Evolutionary conservation across 2,113 vertebrate species (phyloP), one percentile per base, ranked within the genome.

Genomic region (Erpornis zantholeuca): DNA sequence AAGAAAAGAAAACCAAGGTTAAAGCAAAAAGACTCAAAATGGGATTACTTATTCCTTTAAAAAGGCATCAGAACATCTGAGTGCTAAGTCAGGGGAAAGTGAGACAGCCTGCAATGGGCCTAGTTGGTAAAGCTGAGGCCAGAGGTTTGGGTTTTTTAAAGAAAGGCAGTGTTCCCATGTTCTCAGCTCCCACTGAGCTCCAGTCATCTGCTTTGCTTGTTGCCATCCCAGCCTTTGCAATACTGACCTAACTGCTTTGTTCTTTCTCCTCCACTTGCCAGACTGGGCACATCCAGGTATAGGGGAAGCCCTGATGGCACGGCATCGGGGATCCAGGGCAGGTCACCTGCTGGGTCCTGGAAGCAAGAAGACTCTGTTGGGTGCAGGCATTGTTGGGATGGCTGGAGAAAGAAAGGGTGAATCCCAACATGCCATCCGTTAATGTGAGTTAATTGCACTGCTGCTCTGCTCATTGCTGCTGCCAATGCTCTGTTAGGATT

Each of bases 381-480:
- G 11, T 45, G 8, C 28, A 73, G 40, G 24, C 6, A 9, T 33
- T 0, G 0, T 4, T 7, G 4, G 17, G 20, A 50, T 42, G 28
- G 16, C 38, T 45, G 53, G n/a, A 38, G 24, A 13, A 71, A 66
- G 42, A 21, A 16, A 56, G 16, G 19, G 3, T 1, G 4, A 53
- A 9, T 68, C 35, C 23, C 38, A n/a, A 27, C 2, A 10, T 23
- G 12, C 7, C 36, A 56, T n/a, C 71, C 47, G 22, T 54, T 56
- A 45, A 17, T 2, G 0, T 29, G 31, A 64, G 6, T 53, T 84
- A 68, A 71, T 60, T 63, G 45, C 59, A 12, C 20, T 4, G 1
- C 28, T 78, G 45, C 42, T 80, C 25, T 15, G 8, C 56, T 44
- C 72, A 53, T 7, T 40, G 53, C 52, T 54, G 50, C 53, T 76